These are phyloP conservation scores for Camptogramma bilineatum DNA, from an alignment of 2,888 invertebrate genomes.

Conservation along the genomic window DNA sequence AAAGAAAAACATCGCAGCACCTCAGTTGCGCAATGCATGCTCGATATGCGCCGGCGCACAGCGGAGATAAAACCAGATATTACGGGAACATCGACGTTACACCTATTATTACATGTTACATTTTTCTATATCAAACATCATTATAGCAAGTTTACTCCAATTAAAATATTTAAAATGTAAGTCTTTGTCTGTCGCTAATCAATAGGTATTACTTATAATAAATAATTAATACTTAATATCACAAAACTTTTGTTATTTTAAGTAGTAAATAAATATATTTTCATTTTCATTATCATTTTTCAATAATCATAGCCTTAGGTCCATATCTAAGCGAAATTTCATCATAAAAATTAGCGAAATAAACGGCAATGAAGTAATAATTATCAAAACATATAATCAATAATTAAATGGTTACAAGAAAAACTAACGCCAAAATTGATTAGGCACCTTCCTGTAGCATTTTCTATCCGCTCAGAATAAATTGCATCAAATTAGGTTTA, in stretches of 20 bases:
- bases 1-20: conserved; percentile 19
- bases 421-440: conserved; percentile 20
- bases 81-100: conserved; percentile 12
- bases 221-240: no score
- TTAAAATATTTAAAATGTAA: no score
- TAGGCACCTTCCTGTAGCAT: conserved; percentile 35
- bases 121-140: background rate
- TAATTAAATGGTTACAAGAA: conserved; percentile 6
- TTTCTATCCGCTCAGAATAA: conserved; percentile 36
- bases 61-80: conserved; percentile 33
- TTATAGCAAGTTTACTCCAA: background rate
- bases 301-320: background rate
- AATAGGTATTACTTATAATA: no score
- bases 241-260: no score
- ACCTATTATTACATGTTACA: background rate
- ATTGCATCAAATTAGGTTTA: conserved; percentile 25
- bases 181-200: no score
- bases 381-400: background rate
- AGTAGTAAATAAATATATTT: no score
- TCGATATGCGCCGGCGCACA: conserved; percentile 35
- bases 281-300: no score
- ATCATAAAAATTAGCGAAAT: background rate
- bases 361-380: background rate
- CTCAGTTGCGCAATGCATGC: conserved; percentile 36
- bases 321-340: background rate